phyloP scores from a whole-genome alignment of 2,113 vertebrate species.

The Herpetotheres cachinnans region DNA sequence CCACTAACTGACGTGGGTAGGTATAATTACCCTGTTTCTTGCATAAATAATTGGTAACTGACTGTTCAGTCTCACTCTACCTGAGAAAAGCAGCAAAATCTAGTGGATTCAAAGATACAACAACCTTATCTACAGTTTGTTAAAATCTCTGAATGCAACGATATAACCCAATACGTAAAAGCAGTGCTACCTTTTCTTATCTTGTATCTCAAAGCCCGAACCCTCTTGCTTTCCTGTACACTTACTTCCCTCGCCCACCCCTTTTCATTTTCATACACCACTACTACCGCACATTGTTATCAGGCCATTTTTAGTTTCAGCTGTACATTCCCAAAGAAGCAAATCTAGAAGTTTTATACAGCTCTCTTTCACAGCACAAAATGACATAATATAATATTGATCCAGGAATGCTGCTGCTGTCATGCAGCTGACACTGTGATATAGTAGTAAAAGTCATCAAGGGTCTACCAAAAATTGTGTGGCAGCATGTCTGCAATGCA shows the following conservation, averaged over 20 bases:
- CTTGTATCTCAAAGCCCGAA: not conserved
- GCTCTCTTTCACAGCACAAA: not conserved
- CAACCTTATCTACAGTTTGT: accelerated
- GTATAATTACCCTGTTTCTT: not conserved
- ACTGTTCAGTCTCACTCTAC: not conserved
- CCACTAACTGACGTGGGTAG: not conserved
- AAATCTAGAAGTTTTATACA: not conserved
- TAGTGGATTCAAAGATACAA: not conserved
- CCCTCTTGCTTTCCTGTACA: not conserved
- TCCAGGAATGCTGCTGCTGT: not conserved
- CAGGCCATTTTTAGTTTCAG: not conserved
- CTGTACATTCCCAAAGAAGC: not conserved
- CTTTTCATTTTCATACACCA: not conserved
- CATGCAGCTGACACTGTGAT: slow-evolving; percentile 1
- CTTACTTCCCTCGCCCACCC: not conserved
- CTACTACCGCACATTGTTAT: not conserved
- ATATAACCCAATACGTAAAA: accelerated
- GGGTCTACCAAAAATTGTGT: not conserved
- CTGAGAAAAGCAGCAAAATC: not conserved
- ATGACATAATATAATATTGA: not conserved
- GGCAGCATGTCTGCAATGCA: not conserved
- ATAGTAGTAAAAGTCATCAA: not conserved
- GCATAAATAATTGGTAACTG: not conserved
- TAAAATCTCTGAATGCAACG: not conserved
- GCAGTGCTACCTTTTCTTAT: not conserved